These are phyloP conservation scores for Apamea sordens DNA, from an alignment of 2,888 invertebrate species.

Conservation along the genomic window DNA sequence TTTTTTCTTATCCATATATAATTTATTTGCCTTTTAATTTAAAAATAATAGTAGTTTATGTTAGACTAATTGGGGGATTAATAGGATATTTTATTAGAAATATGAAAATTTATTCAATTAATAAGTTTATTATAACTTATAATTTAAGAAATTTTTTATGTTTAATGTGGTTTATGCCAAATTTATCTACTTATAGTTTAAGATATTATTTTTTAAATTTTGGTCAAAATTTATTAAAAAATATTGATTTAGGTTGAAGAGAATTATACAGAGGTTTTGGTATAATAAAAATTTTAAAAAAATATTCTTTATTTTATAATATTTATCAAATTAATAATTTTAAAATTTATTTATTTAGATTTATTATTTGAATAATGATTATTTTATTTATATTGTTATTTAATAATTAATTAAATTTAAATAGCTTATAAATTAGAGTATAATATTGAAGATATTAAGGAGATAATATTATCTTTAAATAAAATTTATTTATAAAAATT, in stretches of 20 bases:
- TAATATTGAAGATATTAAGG: no score
- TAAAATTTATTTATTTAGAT: constrained; percentile 87
- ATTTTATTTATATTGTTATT: constrained; percentile 68
- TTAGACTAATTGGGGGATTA: constrained; percentile 81
- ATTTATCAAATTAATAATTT: constrained; percentile 86
- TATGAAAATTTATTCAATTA: no score
- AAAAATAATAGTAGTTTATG: constrained; percentile 89
- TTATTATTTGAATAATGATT: constrained; percentile 81
- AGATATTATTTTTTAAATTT: constrained; percentile 85
- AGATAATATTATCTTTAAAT: constrained; percentile 53
- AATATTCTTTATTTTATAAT: constrained; percentile 81
- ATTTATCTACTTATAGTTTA: constrained; percentile 74
- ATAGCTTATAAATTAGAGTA: no score
- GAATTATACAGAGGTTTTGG: constrained; percentile 86
- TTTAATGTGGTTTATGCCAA: no score
- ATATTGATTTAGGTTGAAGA: constrained; percentile 87
- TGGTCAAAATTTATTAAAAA: constrained; percentile 80
- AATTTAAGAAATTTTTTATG: no score
- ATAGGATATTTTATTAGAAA: no score
- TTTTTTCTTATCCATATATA: constrained; percentile 88
- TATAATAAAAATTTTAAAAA: constrained; percentile 75
- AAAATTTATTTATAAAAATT: constrained; percentile 76
- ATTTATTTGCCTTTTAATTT: constrained; percentile 89
- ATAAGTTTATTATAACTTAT: no score
- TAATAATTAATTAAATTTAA: no score